phyloP scores from a whole-genome alignment of 1,140 invertebrate species.

The Orius insidiosus region DNA sequence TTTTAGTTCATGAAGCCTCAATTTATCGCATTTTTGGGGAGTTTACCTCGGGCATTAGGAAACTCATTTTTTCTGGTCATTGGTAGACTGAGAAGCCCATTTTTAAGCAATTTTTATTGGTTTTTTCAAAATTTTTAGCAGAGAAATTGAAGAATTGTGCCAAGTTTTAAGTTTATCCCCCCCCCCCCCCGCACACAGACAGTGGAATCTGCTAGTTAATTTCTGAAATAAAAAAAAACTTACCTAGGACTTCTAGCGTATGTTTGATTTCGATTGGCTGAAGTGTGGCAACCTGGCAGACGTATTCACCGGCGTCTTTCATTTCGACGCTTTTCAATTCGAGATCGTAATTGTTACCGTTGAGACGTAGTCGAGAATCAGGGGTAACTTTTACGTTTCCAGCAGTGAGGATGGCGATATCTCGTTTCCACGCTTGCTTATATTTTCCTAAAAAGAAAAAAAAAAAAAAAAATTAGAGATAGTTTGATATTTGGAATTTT shows the following conservation, averaged over 20 bases:
- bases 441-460: slow-evolving; percentile 23
- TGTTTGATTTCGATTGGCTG: too few relatives aligned
- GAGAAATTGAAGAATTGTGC: neutral
- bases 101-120: neutral
- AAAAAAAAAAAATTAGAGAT: too few relatives aligned
- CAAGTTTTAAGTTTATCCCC: neutral
- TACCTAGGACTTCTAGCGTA: too few relatives aligned
- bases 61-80: neutral
- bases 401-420: slow-evolving; percentile 37
- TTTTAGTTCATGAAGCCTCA: too few relatives aligned
- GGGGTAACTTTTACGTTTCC: too few relatives aligned
- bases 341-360: slow-evolving; percentile 32
- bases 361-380: slow-evolving; percentile 31
- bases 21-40: too few relatives aligned
- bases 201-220: neutral
- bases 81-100: neutral
- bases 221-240: neutral
- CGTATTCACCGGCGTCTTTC: too few relatives aligned
- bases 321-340: slow-evolving; percentile 35
- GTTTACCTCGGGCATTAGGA: too few relatives aligned
- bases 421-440: slow-evolving; percentile 39
- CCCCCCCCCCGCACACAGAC: neutral
- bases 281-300: too few relatives aligned
- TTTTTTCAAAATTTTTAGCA: neutral
- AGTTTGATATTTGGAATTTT: too few relatives aligned